phyloP scores from a whole-genome alignment of 30 jellyfish, hydroid and myxozoan genomes.

The Chrysaora quinquecirrha region DNA sequence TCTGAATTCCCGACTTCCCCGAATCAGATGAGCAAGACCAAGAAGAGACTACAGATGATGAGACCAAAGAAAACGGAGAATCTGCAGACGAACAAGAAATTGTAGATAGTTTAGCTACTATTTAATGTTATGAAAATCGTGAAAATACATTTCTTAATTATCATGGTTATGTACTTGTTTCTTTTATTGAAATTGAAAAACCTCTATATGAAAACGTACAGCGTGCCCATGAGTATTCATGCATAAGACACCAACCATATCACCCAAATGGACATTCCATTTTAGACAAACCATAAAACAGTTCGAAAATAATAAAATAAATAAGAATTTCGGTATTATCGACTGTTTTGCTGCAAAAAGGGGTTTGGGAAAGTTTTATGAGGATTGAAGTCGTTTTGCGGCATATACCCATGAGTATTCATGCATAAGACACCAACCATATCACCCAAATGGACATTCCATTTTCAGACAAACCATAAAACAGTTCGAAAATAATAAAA shows the following conservation, averaged over 20 bases:
- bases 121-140: background rate
- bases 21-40: constrained; percentile 1
- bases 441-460: background rate
- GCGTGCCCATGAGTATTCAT: background rate
- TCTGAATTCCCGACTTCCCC: background rate
- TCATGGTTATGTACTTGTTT: background rate
- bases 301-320: background rate
- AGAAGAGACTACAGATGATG: background rate
- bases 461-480: background rate
- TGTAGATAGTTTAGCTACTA: background rate
- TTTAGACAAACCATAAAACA: background rate
- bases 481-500: background rate
- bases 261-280: background rate
- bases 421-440: background rate
- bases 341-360: background rate
- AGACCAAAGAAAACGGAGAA: background rate
- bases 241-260: background rate
- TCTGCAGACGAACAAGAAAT: background rate
- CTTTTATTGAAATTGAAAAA: background rate
- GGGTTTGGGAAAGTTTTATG: background rate
- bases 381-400: background rate
- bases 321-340: background rate
- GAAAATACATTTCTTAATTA: background rate
- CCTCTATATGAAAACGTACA: background rate
- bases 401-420: background rate